Evolutionary conservation across 2,113 vertebrate genomes (phyloP).

Genomic region (Neotoma lepida): DNA sequence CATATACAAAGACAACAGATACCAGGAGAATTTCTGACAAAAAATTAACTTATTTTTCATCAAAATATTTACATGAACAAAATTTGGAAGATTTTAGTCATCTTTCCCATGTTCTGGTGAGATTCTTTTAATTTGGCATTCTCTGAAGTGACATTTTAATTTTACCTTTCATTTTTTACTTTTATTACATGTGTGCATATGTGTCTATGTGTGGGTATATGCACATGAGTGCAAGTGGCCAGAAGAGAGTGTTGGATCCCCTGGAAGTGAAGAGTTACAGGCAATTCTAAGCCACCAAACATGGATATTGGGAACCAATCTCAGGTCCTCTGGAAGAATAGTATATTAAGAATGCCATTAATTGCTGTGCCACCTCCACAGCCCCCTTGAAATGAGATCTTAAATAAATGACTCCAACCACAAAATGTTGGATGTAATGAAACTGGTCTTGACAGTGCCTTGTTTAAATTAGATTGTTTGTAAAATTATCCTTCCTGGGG

Average conservation of each 20-base stretch:
- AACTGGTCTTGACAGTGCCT: not conserved
- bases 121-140: not conserved
- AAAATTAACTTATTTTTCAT: not conserved
- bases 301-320: too few relatives aligned
- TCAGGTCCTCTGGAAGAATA: not conserved
- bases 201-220: not conserved
- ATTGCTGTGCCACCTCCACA: not conserved
- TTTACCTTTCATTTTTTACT: not conserved
- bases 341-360: not conserved
- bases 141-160: not conserved
- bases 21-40: not conserved
- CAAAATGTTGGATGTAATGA: not conserved
- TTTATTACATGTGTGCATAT: not conserved
- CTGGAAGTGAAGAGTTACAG: not conserved
- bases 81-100: not conserved
- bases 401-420: not conserved
- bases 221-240: not conserved
- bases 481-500: not conserved
- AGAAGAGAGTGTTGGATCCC: not conserved
- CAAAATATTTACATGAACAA: not conserved
- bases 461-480: not conserved
- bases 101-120: not conserved
- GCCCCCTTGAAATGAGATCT: not conserved
- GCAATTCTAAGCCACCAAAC: not conserved
- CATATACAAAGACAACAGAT: not conserved